Base-by-base conservation (phyloP, 2,888 invertebrate species). In the Andrena chrysosceles region DNA sequence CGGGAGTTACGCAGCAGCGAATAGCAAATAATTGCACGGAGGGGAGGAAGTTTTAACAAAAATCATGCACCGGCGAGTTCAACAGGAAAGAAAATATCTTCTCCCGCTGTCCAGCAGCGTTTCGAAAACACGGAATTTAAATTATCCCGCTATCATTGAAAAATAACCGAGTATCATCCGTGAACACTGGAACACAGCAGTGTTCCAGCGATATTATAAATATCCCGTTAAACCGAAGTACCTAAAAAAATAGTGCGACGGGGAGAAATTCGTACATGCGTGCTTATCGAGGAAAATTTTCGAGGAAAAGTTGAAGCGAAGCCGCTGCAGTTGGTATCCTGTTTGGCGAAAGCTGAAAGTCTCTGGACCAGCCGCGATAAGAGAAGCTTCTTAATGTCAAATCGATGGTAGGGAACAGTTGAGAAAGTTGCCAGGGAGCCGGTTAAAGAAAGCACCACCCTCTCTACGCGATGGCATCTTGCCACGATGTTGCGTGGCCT, bases 341-440 rank as follows among this genome's bases (percentile, higher is more conserved):
- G 42, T 54, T 68, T 16, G 10, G 48, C 8, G 74, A 26, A 33
- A 42, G 52, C 26, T 66, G 56, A 59, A 67, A 48, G 26, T 69
- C 52, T 10, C 59, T 16, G 69, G 56, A 26, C 54, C 8, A 8
- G 20, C 2, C 5, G 60, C 63, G 77, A 74, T 68, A 79, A 84
- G 70, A 23, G 33, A 63, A 70, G 35, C 62, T 70, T 56, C 75
- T 75, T 77, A 79, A 72, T 56, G 79, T 70, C 67, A 33, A 79
- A 76, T 75, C 78, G 75, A 82, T 76, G 48, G 56, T 10, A 4
- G 56, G 31, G 62, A 26, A 59, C 52, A 31, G 49, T 35, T 54
- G 52, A 29, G 75, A 68, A 67, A 75, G 66, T 59, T 76, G 56
- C 52, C 67, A 70, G 26, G 2, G 35, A 63, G 20, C 13, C 26